Evolutionary conservation across 2,888 invertebrate species (phyloP).

Genomic region (Heterodera filipjevi): DNA sequence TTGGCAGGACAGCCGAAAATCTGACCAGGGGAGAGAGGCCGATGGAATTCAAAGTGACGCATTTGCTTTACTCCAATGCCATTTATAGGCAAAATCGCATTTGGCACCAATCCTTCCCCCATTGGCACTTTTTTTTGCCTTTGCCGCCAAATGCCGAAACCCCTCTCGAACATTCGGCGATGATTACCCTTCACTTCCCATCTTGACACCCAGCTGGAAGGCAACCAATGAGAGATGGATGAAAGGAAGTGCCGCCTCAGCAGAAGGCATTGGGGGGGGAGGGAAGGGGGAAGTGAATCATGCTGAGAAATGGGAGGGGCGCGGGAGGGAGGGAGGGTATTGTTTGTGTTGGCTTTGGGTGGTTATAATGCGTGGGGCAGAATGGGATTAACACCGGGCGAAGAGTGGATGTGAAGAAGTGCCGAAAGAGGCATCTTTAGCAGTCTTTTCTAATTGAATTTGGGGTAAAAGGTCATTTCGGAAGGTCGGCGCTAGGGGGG

Average conservation of each 20-base stretch:
- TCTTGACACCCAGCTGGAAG: conserved; percentile 28
- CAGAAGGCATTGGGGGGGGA: background rate
- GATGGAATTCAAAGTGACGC: too few relatives aligned
- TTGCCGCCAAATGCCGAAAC: background rate
- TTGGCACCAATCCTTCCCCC: background rate
- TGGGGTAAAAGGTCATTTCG: background rate
- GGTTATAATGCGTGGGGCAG: too few relatives aligned
- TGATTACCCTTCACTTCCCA: background rate
- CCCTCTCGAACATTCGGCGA: background rate
- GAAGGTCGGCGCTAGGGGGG: background rate
- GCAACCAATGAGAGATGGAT: background rate
- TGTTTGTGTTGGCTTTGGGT: conserved; percentile 4
- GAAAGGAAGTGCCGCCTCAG: too few relatives aligned
- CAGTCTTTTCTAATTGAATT: background rate
- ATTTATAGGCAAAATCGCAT: too few relatives aligned
- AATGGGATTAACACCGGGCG: background rate
- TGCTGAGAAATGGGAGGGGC: background rate
- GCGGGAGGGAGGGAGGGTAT: background rate
- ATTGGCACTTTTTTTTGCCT: background rate
- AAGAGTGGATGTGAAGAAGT: background rate
- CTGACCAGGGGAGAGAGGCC: conserved; percentile 49
- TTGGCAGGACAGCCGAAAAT: conserved; percentile 97
- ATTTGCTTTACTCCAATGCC: too few relatives aligned
- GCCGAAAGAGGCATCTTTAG: background rate
- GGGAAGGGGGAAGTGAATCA: background rate